Percentiles rank a stretch among this genome's conserved stretches.
Evolutionary conservation across 2,797 vertebrate species (phyloP).

Genomic region (Fistularia tabacaria): DNA sequence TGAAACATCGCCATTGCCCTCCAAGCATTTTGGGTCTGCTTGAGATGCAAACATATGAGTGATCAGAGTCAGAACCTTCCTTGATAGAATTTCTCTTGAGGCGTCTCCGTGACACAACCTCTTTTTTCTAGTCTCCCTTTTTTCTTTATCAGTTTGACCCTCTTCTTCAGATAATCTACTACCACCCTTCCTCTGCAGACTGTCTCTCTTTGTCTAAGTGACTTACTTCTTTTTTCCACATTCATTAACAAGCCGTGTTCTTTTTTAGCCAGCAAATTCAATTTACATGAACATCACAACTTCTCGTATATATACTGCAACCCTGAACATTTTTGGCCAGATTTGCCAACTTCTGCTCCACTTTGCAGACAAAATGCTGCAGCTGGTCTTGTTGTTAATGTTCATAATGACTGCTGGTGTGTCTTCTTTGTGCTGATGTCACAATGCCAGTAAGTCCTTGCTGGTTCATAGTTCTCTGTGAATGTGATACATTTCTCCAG

Average conservation of each 20-base stretch:
- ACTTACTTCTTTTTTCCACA: conserved; percentile 16
- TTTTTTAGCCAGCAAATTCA: not conserved
- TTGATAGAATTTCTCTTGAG: conserved; percentile 43
- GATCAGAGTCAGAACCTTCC: conserved; percentile 54
- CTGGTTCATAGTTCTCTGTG: no score
- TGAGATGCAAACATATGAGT: conserved; percentile 65
- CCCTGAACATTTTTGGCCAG: no score
- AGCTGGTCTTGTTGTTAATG: no score
- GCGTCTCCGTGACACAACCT: conserved; percentile 46
- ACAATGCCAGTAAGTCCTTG: no score
- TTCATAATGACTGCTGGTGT: no score
- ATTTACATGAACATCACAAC: no score
- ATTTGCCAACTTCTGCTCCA: no score
- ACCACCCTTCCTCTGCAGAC: not conserved
- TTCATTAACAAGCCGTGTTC: conserved; percentile 33
- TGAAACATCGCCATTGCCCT: conserved; percentile 55
- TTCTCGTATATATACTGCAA: not conserved
- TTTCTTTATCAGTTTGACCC: conserved; percentile 34
- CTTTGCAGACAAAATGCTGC: no score
- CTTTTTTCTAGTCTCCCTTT: conserved; percentile 1
- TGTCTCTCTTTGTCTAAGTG: conserved; percentile 25
- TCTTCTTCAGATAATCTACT: not conserved
- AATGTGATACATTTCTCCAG: no score
- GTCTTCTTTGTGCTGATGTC: no score
- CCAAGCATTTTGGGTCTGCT: conserved; percentile 58